phyloP scores from a whole-genome alignment of 2,113 vertebrate genomes.

The Tachuris rubrigastra region DNA sequence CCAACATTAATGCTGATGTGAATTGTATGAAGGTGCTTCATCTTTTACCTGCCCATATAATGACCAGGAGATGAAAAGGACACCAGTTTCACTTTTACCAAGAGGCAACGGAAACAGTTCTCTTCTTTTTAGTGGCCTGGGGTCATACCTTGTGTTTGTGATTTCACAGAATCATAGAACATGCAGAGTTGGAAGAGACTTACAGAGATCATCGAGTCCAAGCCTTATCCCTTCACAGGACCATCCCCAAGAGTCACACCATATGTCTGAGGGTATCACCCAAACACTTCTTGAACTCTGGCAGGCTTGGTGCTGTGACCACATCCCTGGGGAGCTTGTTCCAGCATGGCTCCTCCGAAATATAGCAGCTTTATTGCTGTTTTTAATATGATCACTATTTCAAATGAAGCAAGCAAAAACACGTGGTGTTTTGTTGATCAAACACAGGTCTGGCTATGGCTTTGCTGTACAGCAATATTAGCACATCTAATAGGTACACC shows the following conservation, averaged over 20 bases:
- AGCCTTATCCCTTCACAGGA: neutral
- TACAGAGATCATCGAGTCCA: neutral
- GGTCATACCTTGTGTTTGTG: neutral
- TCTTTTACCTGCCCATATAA: neutral
- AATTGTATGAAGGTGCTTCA: neutral
- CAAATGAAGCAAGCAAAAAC: neutral
- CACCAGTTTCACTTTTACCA: neutral
- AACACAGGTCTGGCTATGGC: neutral
- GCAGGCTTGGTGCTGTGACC: neutral
- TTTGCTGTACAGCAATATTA: neutral
- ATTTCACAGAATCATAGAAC: neutral
- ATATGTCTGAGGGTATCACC: neutral
- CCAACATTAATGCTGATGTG: neutral
- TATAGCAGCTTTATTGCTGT: neutral
- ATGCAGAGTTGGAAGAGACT: neutral
- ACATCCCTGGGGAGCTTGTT: neutral
- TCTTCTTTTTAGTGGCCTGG: neutral
- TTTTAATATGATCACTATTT: neutral
- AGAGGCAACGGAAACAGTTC: neutral
- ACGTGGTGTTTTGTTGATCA: neutral
- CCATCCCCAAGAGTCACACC: neutral
- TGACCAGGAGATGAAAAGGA: neutral
- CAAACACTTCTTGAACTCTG: neutral
- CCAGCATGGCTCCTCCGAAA: neutral
- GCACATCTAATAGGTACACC: neutral